phyloP scores from a whole-genome alignment of 2,797 vertebrate species.

The Luscinia megarhynchos region DNA sequence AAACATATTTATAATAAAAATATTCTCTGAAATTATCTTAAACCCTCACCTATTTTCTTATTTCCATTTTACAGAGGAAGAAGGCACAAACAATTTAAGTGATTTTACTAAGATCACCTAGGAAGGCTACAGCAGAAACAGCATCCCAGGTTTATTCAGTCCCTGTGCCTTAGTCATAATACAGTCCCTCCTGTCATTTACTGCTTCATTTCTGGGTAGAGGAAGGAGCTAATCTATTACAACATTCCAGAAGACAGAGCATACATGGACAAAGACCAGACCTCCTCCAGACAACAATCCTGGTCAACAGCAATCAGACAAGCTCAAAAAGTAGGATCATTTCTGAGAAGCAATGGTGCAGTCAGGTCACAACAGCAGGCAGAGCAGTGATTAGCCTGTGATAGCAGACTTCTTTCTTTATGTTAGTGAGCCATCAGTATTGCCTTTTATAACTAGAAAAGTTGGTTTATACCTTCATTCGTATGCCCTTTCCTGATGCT shows the following conservation, averaged over 20 bases:
- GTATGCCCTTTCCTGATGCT: neutral
- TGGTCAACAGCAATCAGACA: neutral
- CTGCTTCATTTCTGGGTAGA: neutral
- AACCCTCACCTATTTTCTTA: neutral
- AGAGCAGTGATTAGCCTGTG: neutral
- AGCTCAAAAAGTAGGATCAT: neutral
- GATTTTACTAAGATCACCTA: neutral
- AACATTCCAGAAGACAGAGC: neutral
- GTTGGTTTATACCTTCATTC: neutral
- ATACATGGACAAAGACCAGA: neutral
- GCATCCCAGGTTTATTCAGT: neutral
- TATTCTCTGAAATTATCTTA: neutral
- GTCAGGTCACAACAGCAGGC: neutral
- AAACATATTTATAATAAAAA: neutral
- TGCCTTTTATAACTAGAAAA: neutral
- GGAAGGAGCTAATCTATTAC: neutral
- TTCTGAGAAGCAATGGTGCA: neutral
- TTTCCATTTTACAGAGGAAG: neutral
- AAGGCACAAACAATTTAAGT: neutral
- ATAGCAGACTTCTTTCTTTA: neutral
- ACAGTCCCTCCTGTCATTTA: neutral
- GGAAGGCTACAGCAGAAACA: neutral
- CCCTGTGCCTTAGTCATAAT: neutral
- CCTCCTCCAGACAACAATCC: neutral
- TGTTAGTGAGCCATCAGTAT: neutral